Percentiles rank a stretch among this genome's conserved stretches.
Evolutionary conservation across 2,888 invertebrate species (phyloP).

Genomic region (Diabrotica balteata): DNA sequence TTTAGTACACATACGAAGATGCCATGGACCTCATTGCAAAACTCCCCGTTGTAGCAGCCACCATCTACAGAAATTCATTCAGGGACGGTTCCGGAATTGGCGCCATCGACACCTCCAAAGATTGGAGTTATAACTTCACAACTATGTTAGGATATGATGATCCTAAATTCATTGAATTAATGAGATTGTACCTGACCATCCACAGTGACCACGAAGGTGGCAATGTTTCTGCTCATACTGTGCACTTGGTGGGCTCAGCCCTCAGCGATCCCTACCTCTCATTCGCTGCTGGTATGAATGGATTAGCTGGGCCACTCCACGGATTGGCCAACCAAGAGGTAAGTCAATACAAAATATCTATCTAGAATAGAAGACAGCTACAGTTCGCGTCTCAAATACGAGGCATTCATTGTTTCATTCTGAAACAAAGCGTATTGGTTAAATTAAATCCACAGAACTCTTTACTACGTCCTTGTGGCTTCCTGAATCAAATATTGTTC

Average conservation of each 20-base stretch:
- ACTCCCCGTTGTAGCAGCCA: slow-evolving; percentile 91
- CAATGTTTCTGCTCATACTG: slow-evolving; percentile 94
- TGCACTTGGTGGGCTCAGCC: slow-evolving; percentile 92
- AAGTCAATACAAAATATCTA: slow-evolving; percentile 30
- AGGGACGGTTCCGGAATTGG: slow-evolving; percentile 86
- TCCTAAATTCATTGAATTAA: slow-evolving; percentile 84
- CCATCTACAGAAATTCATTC: slow-evolving; percentile 90
- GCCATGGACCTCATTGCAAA: slow-evolving; percentile 95
- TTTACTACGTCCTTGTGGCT: no score
- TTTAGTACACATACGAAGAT: slow-evolving; percentile 82
- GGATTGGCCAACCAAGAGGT: slow-evolving; percentile 94
- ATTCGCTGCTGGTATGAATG: slow-evolving; percentile 92
- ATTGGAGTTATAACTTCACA: slow-evolving; percentile 93
- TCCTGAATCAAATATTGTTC: no score
- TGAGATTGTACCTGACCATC: slow-evolving; percentile 92
- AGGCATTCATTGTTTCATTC: no score
- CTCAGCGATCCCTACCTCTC: slow-evolving; percentile 93
- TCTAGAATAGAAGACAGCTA: no score
- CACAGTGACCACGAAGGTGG: slow-evolving; percentile 98
- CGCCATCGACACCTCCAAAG: slow-evolving; percentile 86
- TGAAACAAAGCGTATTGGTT: no score
- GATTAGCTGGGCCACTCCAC: slow-evolving; percentile 94
- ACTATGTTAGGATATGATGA: slow-evolving; percentile 91
- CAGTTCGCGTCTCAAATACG: no score
- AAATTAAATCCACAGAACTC: no score